phyloP scores from a whole-genome alignment of 2,797 vertebrate genomes.

The Acanthurus lineatus region DNA sequence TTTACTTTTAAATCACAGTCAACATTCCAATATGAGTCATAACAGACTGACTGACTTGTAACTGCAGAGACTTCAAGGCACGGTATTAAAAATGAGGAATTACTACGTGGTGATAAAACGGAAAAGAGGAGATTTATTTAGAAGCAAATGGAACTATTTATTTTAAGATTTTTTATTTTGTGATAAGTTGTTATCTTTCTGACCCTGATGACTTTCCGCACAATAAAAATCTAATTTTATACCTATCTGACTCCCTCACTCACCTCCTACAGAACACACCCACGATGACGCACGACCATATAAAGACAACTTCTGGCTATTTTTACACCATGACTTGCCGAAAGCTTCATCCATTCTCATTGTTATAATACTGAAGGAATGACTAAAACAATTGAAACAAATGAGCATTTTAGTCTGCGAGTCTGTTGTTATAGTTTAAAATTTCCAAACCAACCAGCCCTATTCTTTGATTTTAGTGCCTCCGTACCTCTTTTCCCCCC shows the following conservation, averaged over 20 bases:
- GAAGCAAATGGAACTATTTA: neutral
- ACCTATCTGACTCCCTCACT: constrained; percentile 3
- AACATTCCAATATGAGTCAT: neutral
- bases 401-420: constrained; percentile 17
- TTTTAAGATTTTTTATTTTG: neutral
- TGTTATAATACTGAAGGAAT: constrained; percentile 5
- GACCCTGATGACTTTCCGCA: neutral
- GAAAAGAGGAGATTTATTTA: neutral
- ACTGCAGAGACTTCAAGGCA: neutral
- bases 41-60: neutral
- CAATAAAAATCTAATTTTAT: neutral
- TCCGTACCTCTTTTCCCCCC: neutral
- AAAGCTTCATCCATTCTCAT: constrained; percentile 30
- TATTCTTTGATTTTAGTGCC: neutral
- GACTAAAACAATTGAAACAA: constrained; percentile 26
- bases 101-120: neutral
- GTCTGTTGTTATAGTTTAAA: constrained; percentile 10
- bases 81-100: neutral
- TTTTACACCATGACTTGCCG: constrained; percentile 32
- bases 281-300: constrained; percentile 10
- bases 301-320: constrained; percentile 21
- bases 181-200: neutral
- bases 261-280: constrained; percentile 20
- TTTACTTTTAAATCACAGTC: neutral
- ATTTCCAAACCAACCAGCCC: constrained; percentile 14